A percentile compares a stretch with the other conserved stretches of the same genome.
Conservation (phyloP, 2,888 invertebrate species). For the Steinernema hermaphroditum region DNA sequence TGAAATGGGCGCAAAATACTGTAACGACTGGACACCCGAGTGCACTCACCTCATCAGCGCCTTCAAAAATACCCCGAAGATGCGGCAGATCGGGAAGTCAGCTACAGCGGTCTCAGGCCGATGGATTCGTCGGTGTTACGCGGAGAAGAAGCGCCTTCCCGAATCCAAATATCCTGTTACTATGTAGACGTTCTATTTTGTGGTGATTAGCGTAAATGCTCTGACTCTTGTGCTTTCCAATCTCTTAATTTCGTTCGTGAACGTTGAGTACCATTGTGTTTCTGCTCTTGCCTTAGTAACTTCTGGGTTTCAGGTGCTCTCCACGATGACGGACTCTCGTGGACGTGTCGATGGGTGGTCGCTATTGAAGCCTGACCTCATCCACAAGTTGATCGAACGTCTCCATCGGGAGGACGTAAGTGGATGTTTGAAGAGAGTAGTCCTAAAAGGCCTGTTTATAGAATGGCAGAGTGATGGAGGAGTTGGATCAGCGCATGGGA, state of each 20-base stretch:
- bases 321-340: neutral
- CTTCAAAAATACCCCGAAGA: slow-evolving; percentile 12
- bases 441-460: neutral
- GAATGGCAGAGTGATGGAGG: neutral
- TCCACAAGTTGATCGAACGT: neutral
- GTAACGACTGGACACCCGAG: slow-evolving; percentile 3
- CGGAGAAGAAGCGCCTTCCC: slow-evolving; percentile 6
- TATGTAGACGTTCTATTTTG: neutral
- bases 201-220: too few species aligned
- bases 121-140: slow-evolving; percentile 7
- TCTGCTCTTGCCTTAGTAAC: too few species aligned
- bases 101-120: neutral
- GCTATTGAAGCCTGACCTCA: neutral
- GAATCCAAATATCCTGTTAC: neutral
- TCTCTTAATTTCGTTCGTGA: too few species aligned
- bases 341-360: neutral
- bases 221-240: too few species aligned
- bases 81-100: neutral
- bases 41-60: slow-evolving; percentile 16
- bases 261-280: too few species aligned
- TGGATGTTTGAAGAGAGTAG: neutral
- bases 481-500: neutral
- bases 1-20: slow-evolving; percentile 17
- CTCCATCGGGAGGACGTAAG: neutral
- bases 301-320: neutral